A percentile compares a stretch with the other conserved stretches of the same genome.
phyloP scores from a whole-genome alignment of 2,797 vertebrate genomes.

The Enteromius trimaculatus region DNA sequence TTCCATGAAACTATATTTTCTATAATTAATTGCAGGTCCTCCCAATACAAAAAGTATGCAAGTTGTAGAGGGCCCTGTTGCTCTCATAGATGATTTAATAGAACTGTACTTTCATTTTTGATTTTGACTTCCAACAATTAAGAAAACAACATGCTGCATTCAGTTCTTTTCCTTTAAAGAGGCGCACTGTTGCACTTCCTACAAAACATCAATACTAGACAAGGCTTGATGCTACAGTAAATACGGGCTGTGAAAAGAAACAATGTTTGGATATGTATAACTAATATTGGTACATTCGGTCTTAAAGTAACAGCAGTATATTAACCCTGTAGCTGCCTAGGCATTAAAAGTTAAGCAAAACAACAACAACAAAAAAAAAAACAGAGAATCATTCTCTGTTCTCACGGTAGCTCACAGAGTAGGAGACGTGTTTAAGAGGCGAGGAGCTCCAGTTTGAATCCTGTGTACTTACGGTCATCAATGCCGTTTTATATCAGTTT shows the following conservation, averaged over 20 bases:
- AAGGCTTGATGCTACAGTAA: background rate
- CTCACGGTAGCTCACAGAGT: no score
- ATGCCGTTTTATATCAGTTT: no score
- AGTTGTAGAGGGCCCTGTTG: no score
- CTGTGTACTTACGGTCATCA: no score
- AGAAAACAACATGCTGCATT: background rate
- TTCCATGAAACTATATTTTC: background rate
- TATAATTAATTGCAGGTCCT: background rate
- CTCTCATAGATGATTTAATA: background rate
- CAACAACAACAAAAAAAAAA: background rate
- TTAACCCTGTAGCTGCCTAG: background rate
- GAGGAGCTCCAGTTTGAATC: no score
- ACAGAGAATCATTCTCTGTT: background rate
- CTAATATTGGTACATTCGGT: background rate
- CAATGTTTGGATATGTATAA: background rate
- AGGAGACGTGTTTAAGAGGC: no score
- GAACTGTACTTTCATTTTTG: background rate
- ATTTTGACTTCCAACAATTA: background rate
- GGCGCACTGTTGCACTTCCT: background rate
- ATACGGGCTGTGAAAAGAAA: background rate
- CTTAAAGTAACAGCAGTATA: background rate
- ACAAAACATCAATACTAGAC: background rate
- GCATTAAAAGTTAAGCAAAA: background rate
- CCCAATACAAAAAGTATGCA: no score
- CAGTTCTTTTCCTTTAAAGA: background rate